phyloP scores from a whole-genome alignment of 1,140 invertebrate genomes.

The Drosophila miranda region DNA sequence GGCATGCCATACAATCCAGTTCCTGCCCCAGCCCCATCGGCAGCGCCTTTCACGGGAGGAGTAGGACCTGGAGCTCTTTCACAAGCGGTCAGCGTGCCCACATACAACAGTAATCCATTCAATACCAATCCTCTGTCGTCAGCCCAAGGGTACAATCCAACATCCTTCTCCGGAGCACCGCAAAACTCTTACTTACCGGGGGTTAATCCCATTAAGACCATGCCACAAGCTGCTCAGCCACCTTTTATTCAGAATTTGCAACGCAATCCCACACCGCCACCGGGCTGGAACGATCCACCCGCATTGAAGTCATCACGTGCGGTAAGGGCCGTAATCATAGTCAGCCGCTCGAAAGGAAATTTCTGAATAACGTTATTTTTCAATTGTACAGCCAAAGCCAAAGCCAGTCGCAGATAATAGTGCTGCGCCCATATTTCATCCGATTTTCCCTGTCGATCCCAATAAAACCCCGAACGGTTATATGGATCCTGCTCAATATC shows the following conservation, averaged over 20 bases:
- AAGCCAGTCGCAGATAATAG: slow-evolving; percentile 75
- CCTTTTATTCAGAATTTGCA: slow-evolving; percentile 70
- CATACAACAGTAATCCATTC: slow-evolving; percentile 50
- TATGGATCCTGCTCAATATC: slow-evolving; percentile 74
- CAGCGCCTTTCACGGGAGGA: slow-evolving; percentile 46
- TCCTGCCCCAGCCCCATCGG: slow-evolving; percentile 36
- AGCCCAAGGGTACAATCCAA: slow-evolving; percentile 49
- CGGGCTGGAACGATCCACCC: slow-evolving; percentile 94
- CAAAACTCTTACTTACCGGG: slow-evolving; percentile 62
- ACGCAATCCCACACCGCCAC: slow-evolving; percentile 82
- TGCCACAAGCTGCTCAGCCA: slow-evolving; percentile 39
- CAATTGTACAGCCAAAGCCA: slow-evolving; percentile 84
- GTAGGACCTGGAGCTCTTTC: slow-evolving; percentile 7
- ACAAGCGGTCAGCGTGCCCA: slow-evolving; percentile 43
- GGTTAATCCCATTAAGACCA: slow-evolving; percentile 60
- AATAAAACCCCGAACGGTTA: slow-evolving; percentile 82
- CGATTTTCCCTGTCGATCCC: slow-evolving; percentile 87
- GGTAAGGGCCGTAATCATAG: slow-evolving; percentile 32
- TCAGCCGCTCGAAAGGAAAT: fast-evolving
- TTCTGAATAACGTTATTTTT: not conserved
- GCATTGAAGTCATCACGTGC: slow-evolving; percentile 83
- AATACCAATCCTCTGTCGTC: slow-evolving; percentile 64
- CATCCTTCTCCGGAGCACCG: slow-evolving; percentile 32
- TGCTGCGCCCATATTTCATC: slow-evolving; percentile 89
- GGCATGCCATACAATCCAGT: slow-evolving; percentile 73